phyloP scores from a whole-genome alignment of 2,113 vertebrate species.

The Pygathrix nemaeus region DNA sequence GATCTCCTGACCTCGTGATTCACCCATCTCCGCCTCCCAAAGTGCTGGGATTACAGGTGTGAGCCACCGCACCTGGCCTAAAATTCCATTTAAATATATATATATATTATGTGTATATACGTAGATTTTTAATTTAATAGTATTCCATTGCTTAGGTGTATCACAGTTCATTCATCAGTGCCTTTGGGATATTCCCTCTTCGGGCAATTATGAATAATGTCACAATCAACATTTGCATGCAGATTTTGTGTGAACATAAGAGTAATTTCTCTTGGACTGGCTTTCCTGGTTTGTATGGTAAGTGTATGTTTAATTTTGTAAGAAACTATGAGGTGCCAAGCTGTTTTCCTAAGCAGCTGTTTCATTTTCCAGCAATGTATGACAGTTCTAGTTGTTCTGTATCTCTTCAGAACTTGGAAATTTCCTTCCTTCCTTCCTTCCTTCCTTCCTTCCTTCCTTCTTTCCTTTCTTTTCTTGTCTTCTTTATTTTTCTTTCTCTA shows the following conservation, averaged over 20 bases:
- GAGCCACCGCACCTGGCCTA: no score
- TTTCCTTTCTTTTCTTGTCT: no score
- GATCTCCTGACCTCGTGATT: no score
- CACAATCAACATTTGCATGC: background rate
- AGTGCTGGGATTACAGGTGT: no score
- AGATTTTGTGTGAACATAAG: background rate
- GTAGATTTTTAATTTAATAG: background rate
- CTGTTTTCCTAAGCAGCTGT: background rate
- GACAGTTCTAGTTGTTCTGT: background rate
- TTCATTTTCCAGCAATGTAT: background rate
- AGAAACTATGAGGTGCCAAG: background rate
- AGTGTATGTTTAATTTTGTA: background rate
- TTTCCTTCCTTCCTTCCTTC: no score
- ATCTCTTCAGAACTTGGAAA: background rate
- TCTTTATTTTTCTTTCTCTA: background rate
- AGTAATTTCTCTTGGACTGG: background rate
- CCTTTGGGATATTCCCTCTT: background rate
- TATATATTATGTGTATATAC: background rate
- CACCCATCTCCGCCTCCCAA: no score
- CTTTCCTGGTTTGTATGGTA: background rate
- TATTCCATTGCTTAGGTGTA: background rate
- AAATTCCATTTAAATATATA: background rate
- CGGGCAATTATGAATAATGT: background rate
- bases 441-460: no score
- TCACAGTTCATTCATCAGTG: background rate